Evolutionary conservation across 2,797 vertebrate genomes (phyloP).

Genomic region (Spinus pinus): DNA sequence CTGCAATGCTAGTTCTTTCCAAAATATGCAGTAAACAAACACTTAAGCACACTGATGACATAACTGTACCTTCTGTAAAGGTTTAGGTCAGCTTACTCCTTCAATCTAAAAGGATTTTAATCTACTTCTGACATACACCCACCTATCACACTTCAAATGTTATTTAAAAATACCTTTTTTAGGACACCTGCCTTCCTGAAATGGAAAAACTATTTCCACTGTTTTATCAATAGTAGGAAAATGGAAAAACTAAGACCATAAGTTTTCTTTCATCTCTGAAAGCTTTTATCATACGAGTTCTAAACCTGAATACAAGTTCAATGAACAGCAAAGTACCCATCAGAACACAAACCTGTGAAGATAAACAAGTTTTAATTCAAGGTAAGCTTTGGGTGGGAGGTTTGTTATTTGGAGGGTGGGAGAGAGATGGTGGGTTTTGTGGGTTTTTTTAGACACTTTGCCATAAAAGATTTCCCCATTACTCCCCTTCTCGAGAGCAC

Average conservation of each 20-base stretch:
- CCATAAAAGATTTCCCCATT: not conserved
- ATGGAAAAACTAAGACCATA: not conserved
- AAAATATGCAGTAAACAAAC: not conserved
- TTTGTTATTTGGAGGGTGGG: not conserved
- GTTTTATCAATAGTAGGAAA: not conserved
- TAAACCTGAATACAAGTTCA: not conserved
- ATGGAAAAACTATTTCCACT: not conserved
- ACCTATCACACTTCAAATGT: not conserved
- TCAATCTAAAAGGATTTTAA: not conserved
- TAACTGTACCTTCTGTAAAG: not conserved
- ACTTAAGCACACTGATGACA: not conserved
- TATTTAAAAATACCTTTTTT: not conserved
- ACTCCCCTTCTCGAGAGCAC: not conserved
- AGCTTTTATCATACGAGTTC: fast-evolving
- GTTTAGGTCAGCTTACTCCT: not conserved
- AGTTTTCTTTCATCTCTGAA: not conserved
- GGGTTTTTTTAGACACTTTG: not conserved
- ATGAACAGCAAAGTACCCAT: not conserved
- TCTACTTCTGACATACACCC: not conserved
- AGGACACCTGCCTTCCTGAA: not conserved
- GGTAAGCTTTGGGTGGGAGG: fast-evolving
- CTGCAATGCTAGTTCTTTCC: not conserved
- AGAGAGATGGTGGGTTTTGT: not conserved
- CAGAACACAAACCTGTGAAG: not conserved
- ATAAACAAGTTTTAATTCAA: not conserved